Percentiles rank a stretch among this genome's conserved stretches.
These are phyloP conservation scores for Gavia stellata DNA, from an alignment of 2,113 vertebrate species.

Conservation along the genomic window DNA sequence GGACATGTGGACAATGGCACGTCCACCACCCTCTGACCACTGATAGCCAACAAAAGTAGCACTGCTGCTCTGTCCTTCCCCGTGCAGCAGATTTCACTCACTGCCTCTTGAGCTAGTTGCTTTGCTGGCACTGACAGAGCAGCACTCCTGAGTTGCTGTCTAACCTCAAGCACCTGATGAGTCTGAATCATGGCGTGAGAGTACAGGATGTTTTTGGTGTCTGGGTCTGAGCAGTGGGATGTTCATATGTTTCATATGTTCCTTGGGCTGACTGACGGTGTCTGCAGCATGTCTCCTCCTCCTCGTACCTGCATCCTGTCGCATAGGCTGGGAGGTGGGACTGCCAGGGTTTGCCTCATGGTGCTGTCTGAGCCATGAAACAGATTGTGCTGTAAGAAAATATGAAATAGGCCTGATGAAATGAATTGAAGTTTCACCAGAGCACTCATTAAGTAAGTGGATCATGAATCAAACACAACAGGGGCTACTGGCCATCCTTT, in stretches of 20 bases:
- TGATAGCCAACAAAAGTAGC: accelerated
- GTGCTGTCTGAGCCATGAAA: not conserved
- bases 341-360: not conserved
- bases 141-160: not conserved
- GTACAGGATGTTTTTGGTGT: not conserved
- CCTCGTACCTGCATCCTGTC: accelerated
- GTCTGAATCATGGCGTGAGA: not conserved
- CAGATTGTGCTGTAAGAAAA: not conserved
- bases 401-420: not conserved
- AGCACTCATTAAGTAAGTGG: not conserved
- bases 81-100: not conserved
- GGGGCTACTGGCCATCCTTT: not conserved
- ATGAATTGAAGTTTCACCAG: not conserved
- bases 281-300: not conserved
- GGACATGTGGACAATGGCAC: not conserved
- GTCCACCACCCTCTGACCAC: not conserved
- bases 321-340: not conserved
- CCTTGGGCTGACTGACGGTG: not conserved
- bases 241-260: not conserved
- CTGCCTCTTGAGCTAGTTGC: not conserved
- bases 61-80: not conserved
- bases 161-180: not conserved
- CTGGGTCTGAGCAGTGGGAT: not conserved
- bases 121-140: not conserved
- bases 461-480: constrained; percentile 3